Evolutionary conservation across 2,113 vertebrate genomes (phyloP), one percentile per base, ranked within the genome.

Genomic region (Lagopus muta): DNA sequence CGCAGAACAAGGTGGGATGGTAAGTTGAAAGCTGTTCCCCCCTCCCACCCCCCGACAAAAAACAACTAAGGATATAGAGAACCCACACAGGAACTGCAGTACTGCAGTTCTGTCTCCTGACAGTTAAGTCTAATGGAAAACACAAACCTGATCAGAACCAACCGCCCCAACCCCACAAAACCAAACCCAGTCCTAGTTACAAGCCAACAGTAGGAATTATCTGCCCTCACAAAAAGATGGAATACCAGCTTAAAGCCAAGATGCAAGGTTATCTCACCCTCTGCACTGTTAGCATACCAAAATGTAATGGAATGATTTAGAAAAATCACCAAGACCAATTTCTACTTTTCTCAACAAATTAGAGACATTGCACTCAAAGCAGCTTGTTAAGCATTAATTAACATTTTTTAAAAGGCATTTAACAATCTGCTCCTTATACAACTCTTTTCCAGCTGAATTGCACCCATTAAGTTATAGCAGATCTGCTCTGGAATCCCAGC

Each of bases 391-490:
- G 92, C 80, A 92, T 58, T 65, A 12, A 94, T 69, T 54, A 85
- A 80, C 43, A 10, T 80, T 73, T 92, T 45, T 43, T 66, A 75
- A 82, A 86, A 87, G 66, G 32, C 74, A 76, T 94, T 96, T 94
- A 96, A 77, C 95, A 94, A 92, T 94, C 96, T 97, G 93, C 81
- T 96, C 64, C 78, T n/a, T 32, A 42, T 14, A 65, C 42, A 85
- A 64, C 43, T 82, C 69, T 55, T 91, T 92, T 70, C 45, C 77
- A 96, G 94, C 55, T 91, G 96, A 96, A 97, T 76, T 95, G 45
- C 74, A 93, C 81, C 96, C 81, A 88, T 89, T 81, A 96, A 93
- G 79, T 81, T 55, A 48, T 82, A 93, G 8, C 19, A 81, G 69
- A 94, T 85, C 42, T 70, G 81, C 80, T 92, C 66, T 88, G 71